Percentiles rank a stretch among this genome's conserved stretches.
Conservation (phyloP, 1,140 invertebrate species). For the Hylaeus volcanicus region DNA sequence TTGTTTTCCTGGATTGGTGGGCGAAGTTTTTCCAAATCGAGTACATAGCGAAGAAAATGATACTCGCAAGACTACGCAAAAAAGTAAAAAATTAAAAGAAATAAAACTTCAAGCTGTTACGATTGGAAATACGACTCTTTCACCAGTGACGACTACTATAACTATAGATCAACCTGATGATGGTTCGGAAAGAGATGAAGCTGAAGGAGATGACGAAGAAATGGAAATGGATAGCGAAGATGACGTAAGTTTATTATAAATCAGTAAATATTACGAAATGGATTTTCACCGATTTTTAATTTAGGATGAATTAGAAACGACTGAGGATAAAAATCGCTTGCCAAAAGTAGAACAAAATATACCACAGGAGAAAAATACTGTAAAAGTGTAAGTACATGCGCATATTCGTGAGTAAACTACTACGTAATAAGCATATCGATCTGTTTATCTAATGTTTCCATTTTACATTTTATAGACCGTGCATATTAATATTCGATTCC, state of each 20-base stretch:
- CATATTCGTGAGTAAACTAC: neutral
- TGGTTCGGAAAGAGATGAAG: slow-evolving; percentile 89
- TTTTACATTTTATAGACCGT: slow-evolving; percentile 81
- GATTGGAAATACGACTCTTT: slow-evolving; percentile 87
- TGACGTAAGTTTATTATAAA: slow-evolving; percentile 65
- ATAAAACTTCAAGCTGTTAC: slow-evolving; percentile 77
- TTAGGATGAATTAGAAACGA: slow-evolving; percentile 69
- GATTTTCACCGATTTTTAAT: slow-evolving; percentile 36
- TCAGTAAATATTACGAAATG: slow-evolving; percentile 12
- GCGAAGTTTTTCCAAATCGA: slow-evolving; percentile 71
- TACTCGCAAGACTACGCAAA: slow-evolving; percentile 56
- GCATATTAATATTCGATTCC: slow-evolving; percentile 97
- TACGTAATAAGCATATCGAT: neutral
- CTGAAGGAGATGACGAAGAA: slow-evolving; percentile 89
- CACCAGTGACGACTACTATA: slow-evolving; percentile 79
- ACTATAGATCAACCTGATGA: slow-evolving; percentile 86
- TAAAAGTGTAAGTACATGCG: slow-evolving; percentile 68
- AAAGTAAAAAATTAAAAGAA: slow-evolving; percentile 72
- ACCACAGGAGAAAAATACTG: slow-evolving; percentile 49
- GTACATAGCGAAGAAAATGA: slow-evolving; percentile 55
- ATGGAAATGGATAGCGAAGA: slow-evolving; percentile 80
- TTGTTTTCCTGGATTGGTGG: slow-evolving; percentile 92
- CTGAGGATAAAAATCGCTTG: slow-evolving; percentile 25
- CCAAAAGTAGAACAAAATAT: slow-evolving; percentile 32
- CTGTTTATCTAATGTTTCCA: slow-evolving; percentile 25